A percentile compares a stretch with the other conserved stretches of the same genome.
Conservation (phyloP, 2,888 invertebrate species). For the Syritta pipiens region DNA sequence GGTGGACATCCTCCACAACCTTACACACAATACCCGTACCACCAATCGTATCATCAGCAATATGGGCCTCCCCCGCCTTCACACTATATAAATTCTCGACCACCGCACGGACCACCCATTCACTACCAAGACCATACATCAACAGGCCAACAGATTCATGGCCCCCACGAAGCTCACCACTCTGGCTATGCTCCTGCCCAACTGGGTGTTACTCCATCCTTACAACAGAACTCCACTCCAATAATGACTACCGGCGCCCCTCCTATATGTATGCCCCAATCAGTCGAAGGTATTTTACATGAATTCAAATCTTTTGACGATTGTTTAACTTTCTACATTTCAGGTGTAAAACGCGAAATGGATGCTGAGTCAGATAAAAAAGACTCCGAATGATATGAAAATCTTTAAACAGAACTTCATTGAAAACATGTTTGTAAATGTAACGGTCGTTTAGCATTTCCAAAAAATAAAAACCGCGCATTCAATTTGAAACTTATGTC, state of each 20-base stretch:
- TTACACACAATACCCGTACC: constrained; percentile 76
- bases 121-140: constrained; percentile 72
- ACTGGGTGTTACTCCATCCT: constrained; percentile 56
- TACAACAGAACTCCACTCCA: constrained; percentile 63
- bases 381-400: constrained; percentile 74
- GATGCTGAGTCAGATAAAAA: constrained; percentile 77
- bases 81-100: constrained; percentile 76
- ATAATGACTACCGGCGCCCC: constrained; percentile 58
- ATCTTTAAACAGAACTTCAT: not conserved
- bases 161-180: constrained; percentile 71
- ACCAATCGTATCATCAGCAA: constrained; percentile 78
- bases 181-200: constrained; percentile 58
- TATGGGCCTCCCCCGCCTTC: constrained; percentile 76
- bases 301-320: constrained; percentile 35
- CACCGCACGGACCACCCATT: constrained; percentile 71
- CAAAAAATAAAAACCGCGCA: too few relatives aligned
- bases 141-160: constrained; percentile 71
- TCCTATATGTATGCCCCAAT: constrained; percentile 64
- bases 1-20: constrained; percentile 78
- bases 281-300: constrained; percentile 65
- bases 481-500: not conserved
- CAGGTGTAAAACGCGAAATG: constrained; percentile 70
- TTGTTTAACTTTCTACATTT: constrained; percentile 13
- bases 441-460: too few relatives aligned
- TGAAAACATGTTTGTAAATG: not conserved